Conservation (phyloP, 2,888 invertebrate species). For the Tetrapedia diversipes region DNA sequence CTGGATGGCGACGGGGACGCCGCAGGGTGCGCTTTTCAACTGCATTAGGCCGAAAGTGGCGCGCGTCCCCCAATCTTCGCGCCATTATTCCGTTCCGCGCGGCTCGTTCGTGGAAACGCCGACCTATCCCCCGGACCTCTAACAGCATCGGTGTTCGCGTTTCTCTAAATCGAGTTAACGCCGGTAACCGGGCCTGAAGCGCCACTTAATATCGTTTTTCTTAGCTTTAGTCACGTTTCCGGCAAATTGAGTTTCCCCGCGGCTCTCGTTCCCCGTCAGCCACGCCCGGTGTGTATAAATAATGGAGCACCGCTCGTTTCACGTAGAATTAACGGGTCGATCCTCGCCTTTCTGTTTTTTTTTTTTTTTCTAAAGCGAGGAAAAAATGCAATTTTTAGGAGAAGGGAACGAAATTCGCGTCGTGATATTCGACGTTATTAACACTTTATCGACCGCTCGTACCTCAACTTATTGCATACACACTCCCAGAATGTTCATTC, state of each 20-base stretch:
- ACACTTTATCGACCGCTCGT: too few species aligned
- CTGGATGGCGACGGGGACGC: constrained; percentile 10
- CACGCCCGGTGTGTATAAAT: constrained; percentile 43
- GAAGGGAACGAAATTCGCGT: neutral
- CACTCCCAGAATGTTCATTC: too few species aligned
- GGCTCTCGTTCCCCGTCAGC: constrained; percentile 9
- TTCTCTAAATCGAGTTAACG: constrained; percentile 56
- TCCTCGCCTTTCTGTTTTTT: neutral
- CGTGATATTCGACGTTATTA: neutral
- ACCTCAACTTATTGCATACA: too few species aligned
- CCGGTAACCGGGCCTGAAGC: constrained; percentile 36
- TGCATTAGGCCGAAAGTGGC: constrained; percentile 36
- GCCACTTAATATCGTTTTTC: constrained; percentile 61
- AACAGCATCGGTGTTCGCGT: constrained; percentile 37
- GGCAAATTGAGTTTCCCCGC: constrained; percentile 47
- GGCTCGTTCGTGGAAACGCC: constrained; percentile 3
- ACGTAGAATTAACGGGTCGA: neutral
- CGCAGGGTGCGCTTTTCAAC: constrained; percentile 31
- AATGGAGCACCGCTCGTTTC: constrained; percentile 21
- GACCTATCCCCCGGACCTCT: too few species aligned
- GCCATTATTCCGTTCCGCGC: constrained; percentile 42
- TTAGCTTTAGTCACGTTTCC: constrained; percentile 54
- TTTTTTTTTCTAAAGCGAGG: neutral
- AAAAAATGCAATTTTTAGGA: neutral
- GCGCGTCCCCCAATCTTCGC: constrained; percentile 37